These are phyloP conservation scores for Delphinus delphis DNA, from an alignment of 2,113 vertebrate species.

Conservation along the genomic window DNA sequence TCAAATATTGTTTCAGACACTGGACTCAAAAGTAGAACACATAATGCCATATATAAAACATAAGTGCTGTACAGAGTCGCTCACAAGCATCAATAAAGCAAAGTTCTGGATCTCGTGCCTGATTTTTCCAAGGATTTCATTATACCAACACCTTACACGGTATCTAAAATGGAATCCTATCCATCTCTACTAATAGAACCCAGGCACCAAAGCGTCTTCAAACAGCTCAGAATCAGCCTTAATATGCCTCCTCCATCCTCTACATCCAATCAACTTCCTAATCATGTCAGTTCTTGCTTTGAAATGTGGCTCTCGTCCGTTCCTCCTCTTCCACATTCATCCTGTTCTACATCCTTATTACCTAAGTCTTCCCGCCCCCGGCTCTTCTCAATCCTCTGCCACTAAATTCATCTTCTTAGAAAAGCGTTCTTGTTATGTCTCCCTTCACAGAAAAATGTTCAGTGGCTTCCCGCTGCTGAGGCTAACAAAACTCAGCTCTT, in stretches of 20 bases:
- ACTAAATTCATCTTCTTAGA: background rate
- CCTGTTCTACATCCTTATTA: background rate
- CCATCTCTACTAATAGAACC: background rate
- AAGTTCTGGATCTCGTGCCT: background rate
- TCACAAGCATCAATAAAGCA: background rate
- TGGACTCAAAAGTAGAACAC: background rate
- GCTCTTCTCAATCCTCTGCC: background rate
- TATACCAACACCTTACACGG: background rate
- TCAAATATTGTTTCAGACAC: background rate
- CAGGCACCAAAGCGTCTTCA: background rate
- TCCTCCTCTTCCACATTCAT: background rate
- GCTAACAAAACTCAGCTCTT: background rate
- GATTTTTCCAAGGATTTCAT: background rate
- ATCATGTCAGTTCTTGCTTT: background rate
- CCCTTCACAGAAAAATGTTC: background rate
- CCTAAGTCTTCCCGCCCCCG: background rate
- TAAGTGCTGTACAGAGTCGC: background rate
- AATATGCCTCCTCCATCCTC: background rate
- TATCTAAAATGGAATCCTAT: background rate
- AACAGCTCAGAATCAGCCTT: background rate
- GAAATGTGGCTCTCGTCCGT: background rate
- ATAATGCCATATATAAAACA: background rate
- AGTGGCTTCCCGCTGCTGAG: background rate
- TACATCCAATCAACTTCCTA: background rate
- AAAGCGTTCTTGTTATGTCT: background rate